phyloP scores from a whole-genome alignment of 2,113 vertebrate genomes.

The Tichodroma muraria region DNA sequence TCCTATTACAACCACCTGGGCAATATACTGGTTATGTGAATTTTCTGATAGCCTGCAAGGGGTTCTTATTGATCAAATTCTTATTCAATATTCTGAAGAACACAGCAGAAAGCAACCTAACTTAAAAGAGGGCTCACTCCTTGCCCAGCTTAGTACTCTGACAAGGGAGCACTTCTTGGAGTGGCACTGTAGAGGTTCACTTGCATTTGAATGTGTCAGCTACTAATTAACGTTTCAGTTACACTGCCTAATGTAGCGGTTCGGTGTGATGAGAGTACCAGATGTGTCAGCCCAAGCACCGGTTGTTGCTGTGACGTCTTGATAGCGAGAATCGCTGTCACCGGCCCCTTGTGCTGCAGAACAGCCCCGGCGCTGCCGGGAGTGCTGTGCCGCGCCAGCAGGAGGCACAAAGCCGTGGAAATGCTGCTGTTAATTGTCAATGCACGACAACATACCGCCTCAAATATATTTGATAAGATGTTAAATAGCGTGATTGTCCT shows the following conservation, averaged over 20 bases:
- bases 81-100: not conserved
- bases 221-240: not conserved
- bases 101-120: not conserved
- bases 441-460: not conserved
- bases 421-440: not conserved
- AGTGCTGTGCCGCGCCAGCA: not conserved
- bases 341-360: not conserved
- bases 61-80: not conserved
- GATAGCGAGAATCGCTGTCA: no score
- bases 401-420: not conserved
- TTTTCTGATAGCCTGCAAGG: not conserved
- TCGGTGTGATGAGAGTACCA: not conserved
- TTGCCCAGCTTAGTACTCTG: not conserved
- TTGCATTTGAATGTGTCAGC: not conserved
- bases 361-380: not conserved
- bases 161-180: not conserved
- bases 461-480: not conserved
- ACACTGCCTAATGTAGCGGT: not conserved
- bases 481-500: no score
- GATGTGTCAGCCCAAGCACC: not conserved
- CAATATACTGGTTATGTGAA: not conserved
- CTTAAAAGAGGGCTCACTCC: not conserved
- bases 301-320: not conserved
- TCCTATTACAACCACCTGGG: slow-evolving; percentile 15
- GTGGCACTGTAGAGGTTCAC: not conserved